Base-by-base conservation (phyloP, 2,797 vertebrate species). In the Gorsachius magnificus region DNA sequence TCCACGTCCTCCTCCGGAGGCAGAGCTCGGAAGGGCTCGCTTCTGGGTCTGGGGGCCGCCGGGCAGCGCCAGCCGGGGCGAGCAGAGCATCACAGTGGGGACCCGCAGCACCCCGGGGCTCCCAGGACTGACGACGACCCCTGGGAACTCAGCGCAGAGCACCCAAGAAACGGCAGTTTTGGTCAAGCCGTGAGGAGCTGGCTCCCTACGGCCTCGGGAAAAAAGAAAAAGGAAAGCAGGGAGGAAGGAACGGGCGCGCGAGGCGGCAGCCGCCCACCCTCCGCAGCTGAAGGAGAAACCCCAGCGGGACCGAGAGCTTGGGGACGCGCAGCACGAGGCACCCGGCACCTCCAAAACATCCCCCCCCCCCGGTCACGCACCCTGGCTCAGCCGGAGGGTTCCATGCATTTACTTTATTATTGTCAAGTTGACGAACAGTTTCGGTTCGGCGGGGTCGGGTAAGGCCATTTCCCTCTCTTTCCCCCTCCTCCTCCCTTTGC, bases 381-480 rank as follows among this genome's bases (percentile, higher is more conserved):
- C 68, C 66, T 13, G 79, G 86, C 89, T 82, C 80, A 21, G 22
- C 69, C 65, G 4, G 22, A 90, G 33, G 54, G 79, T 93, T 95
- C 77, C 95, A 94, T 95, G 93, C 97, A 57, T 80, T 96, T 38
- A 72, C 92, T 95, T 96, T 94, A 94, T 96, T 94, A 50, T 84
- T 91, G 95, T 93, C 91, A 95, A 96, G 95, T 87, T 80, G 94
- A 91, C 48, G 77, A 95, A 94, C 95, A 93, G 76, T 80, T 91
- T 78, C 60, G 50, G 88, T 60, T 86, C 82, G 89, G 87, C 95
- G 70, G 95, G 91, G 93, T 87, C 93, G 70, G 94, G 94, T 97
- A 97, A 97, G 97, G 97, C 97, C 95, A 92, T 95, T 93, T 95
- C 95, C 21, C 77, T 13, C 8, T 38, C 8, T 41, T 66, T 75